phyloP scores from a whole-genome alignment of 1,140 invertebrate genomes.

The Bradynema listronoti region DNA sequence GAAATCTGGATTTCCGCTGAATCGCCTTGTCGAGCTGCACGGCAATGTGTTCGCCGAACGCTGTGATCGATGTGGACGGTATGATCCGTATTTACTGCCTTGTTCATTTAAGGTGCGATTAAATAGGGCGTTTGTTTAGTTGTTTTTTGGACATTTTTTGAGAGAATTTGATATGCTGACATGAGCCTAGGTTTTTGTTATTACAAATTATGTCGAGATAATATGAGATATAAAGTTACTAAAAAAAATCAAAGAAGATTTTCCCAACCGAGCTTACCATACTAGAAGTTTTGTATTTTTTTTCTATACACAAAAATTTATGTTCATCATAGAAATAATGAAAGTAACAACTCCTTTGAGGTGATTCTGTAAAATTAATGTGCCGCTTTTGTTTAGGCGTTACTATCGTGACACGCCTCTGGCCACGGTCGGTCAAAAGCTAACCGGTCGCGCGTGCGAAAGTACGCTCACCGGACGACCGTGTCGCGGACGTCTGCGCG shows the following conservation, averaged over 20 bases:
- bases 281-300: too few relatives aligned
- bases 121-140: too few relatives aligned
- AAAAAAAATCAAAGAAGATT: too few relatives aligned
- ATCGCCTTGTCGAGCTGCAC: constrained; percentile 82
- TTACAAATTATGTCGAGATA: too few relatives aligned
- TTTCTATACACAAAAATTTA: too few relatives aligned
- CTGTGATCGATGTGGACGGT: constrained; percentile 82
- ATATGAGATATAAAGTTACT: too few relatives aligned
- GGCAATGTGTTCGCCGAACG: constrained; percentile 96
- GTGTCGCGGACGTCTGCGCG: constrained; percentile 72
- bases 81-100: constrained; percentile 36
- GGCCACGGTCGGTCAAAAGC: constrained; percentile 69
- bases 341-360: neutral
- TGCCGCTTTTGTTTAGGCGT: constrained; percentile 30
- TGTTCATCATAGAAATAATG: constrained; percentile 7
- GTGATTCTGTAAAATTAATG: neutral
- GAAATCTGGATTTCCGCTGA: constrained; percentile 74
- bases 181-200: too few relatives aligned
- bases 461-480: constrained; percentile 58
- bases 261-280: too few relatives aligned
- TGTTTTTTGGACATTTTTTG: too few relatives aligned
- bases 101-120: neutral
- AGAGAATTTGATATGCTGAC: too few relatives aligned
- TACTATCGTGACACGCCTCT: constrained; percentile 40
- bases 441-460: constrained; percentile 71